Conservation (phyloP, 2,888 invertebrate genomes). For the Acanthopleura granulata region DNA sequence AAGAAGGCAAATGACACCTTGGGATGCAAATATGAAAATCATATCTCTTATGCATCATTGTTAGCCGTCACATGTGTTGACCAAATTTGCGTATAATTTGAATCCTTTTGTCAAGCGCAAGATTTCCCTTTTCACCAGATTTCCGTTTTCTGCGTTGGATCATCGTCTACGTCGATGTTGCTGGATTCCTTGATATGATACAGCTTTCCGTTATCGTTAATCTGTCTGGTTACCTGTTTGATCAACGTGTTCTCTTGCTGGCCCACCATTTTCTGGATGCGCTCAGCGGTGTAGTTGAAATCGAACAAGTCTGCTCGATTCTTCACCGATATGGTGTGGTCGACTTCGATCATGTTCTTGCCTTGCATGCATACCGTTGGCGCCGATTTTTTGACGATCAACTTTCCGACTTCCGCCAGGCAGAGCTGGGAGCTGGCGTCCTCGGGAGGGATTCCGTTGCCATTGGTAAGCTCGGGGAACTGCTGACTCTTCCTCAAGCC, state of each 20-base stretch:
- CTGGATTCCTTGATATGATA: slow-evolving; percentile 57
- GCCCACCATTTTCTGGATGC: slow-evolving; percentile 52
- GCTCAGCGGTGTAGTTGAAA: slow-evolving; percentile 46
- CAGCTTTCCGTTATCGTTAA: slow-evolving; percentile 55
- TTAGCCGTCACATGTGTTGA: no score
- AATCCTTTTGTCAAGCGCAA: no score
- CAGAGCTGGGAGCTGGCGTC: slow-evolving; percentile 42
- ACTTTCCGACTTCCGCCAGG: slow-evolving; percentile 47
- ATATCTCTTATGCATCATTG: no score
- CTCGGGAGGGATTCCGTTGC: slow-evolving; percentile 39
- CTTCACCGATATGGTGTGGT: slow-evolving; percentile 52
- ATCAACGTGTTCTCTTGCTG: slow-evolving; percentile 55
- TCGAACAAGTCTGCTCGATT: slow-evolving; percentile 53
- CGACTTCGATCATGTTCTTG: slow-evolving; percentile 61
- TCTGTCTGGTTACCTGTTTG: slow-evolving; percentile 50
- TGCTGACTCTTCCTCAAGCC: slow-evolving; percentile 49
- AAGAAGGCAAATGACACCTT: no score
- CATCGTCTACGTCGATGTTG: slow-evolving; percentile 46
- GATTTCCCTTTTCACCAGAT: not conserved
- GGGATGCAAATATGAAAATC: no score
- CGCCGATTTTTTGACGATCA: slow-evolving; percentile 53
- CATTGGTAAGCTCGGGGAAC: slow-evolving; percentile 43
- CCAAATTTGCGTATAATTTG: no score
- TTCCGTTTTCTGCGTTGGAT: slow-evolving; percentile 40
- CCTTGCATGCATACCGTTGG: slow-evolving; percentile 57